These are phyloP conservation scores for Lasioglossum morio DNA, from an alignment of 2,888 invertebrate genomes.

Conservation along the genomic window DNA sequence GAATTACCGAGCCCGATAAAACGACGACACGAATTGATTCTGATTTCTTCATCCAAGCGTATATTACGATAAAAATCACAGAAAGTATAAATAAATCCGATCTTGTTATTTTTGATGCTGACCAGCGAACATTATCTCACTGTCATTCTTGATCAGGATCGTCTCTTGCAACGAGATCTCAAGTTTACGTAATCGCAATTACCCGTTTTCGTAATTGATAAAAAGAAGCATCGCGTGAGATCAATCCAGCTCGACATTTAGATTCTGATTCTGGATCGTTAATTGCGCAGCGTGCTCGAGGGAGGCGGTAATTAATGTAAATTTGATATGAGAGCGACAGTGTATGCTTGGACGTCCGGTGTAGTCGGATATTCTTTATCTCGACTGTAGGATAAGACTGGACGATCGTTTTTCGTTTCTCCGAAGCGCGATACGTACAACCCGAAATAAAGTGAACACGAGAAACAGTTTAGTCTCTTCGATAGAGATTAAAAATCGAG, in stretches of 20 bases:
- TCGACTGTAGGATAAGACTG: neutral
- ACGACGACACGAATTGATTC: too few species aligned
- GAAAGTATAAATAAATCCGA: too few species aligned
- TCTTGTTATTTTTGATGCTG: neutral
- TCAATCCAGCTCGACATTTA: neutral
- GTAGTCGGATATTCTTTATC: neutral
- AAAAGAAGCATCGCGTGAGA: neutral
- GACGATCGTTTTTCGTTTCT: neutral
- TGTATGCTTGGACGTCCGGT: neutral
- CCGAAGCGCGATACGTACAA: neutral
- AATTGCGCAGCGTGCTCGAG: neutral
- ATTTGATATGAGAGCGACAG: neutral
- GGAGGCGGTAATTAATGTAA: neutral
- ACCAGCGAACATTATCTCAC: neutral
- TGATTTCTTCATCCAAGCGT: neutral
- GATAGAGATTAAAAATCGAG: neutral
- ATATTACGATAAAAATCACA: too few species aligned
- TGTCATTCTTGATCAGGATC: neutral
- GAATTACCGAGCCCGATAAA: too few species aligned
- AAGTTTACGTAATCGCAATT: neutral
- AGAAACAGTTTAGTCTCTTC: neutral
- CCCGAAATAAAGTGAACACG: neutral
- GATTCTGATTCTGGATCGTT: neutral
- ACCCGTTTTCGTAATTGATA: neutral
- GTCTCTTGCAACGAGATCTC: neutral